A percentile compares a stretch with the other conserved stretches of the same genome.
These are phyloP conservation scores for Platynereis dumerilii DNA, from an alignment of 2,888 invertebrate genomes.

Conservation along the genomic window DNA sequence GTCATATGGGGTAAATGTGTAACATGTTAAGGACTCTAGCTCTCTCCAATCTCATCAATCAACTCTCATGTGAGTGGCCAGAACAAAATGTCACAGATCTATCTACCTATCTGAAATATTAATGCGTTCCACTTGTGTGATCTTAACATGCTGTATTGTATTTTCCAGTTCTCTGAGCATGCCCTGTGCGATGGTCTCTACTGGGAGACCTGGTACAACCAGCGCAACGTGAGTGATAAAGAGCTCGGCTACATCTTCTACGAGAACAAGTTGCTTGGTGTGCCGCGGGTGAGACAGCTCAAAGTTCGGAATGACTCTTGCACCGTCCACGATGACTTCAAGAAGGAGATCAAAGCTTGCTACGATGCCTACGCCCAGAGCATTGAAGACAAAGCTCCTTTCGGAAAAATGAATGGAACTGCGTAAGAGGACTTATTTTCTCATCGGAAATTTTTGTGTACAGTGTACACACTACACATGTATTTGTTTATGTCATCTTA, in stretches of 20 bases:
- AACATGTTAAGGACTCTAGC: too few species aligned
- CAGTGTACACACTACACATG: too few species aligned
- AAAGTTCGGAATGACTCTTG: constrained; percentile 69
- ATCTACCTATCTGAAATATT: too few species aligned
- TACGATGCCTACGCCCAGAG: constrained; percentile 68
- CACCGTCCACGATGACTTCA: constrained; percentile 71
- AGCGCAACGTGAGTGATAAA: constrained; percentile 35
- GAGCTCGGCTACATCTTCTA: constrained; percentile 62
- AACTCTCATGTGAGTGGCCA: too few species aligned
- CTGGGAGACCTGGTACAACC: constrained; percentile 67
- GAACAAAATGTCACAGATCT: too few species aligned
- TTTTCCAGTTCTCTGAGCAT: constrained; percentile 38
- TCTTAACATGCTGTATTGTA: neutral
- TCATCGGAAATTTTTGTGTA: too few species aligned
- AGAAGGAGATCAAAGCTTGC: constrained; percentile 70
- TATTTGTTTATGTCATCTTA: too few species aligned
- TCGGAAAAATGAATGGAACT: constrained; percentile 58
- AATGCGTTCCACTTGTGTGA: too few species aligned
- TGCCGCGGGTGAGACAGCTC: constrained; percentile 66
- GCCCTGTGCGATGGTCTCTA: constrained; percentile 69
- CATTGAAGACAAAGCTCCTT: constrained; percentile 67
- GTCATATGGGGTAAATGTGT: too few species aligned
- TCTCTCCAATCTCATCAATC: too few species aligned
- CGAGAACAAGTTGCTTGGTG: constrained; percentile 60
- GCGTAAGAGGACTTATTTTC: too few species aligned